phyloP scores from a whole-genome alignment of 1,140 invertebrate species.

The Anastrepha ludens region DNA sequence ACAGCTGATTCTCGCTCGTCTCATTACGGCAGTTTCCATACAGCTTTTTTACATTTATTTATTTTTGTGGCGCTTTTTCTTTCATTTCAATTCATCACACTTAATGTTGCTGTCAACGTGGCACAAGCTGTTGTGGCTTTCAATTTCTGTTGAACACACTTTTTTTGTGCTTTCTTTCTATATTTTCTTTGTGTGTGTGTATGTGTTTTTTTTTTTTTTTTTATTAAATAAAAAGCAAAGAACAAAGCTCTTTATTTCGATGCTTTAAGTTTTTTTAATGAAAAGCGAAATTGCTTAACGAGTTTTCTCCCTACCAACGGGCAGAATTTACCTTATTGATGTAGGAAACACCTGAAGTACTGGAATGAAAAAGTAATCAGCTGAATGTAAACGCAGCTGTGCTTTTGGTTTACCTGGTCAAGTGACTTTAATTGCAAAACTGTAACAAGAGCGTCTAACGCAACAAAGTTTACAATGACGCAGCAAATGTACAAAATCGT shows the following conservation, averaged over 20 bases:
- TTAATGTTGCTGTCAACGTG: slow-evolving; percentile 12
- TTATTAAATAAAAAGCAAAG: not conserved
- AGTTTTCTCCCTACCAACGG: not conserved
- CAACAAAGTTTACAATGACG: no score
- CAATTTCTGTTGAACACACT: slow-evolving; percentile 16
- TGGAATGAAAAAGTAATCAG: not conserved
- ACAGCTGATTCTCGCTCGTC: not conserved
- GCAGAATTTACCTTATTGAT: not conserved
- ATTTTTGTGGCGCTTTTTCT: not conserved
- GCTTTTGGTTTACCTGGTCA: not conserved
- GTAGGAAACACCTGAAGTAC: not conserved
- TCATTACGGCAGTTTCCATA: not conserved
- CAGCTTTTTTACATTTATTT: not conserved
- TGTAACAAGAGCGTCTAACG: not conserved
- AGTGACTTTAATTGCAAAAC: slow-evolving; percentile 19
- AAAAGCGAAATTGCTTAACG: slow-evolving; percentile 18
- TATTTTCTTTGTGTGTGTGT: not conserved
- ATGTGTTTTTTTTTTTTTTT: not conserved
- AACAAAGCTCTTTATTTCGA: not conserved
- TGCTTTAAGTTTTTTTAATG: slow-evolving; percentile 42
- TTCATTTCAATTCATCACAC: slow-evolving; percentile 45
- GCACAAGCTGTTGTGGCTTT: not conserved
- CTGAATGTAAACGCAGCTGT: not conserved
- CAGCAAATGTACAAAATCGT: not conserved
- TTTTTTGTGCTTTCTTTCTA: not conserved